These are phyloP conservation scores for Syndactyla subalaris DNA, from an alignment of 2,797 vertebrate species.

Conservation along the genomic window DNA sequence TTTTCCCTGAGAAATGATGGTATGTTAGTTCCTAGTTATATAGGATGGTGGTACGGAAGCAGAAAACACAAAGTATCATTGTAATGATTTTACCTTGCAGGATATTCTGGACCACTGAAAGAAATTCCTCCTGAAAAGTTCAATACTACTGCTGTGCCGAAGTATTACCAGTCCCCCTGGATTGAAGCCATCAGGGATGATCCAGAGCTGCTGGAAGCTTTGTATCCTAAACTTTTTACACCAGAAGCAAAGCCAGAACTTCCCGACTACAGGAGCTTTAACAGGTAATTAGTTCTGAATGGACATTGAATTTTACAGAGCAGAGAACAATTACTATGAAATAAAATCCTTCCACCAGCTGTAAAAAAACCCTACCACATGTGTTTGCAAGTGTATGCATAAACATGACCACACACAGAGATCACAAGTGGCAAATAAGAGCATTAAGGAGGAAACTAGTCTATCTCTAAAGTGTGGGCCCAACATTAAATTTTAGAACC, in stretches of 20 bases:
- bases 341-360: not conserved
- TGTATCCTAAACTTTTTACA: slow-evolving; percentile 79
- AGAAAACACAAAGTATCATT: not conserved
- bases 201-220: slow-evolving; percentile 83
- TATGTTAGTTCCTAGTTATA: not conserved
- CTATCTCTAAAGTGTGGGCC: not conserved
- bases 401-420: not conserved
- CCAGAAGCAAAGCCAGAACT: slow-evolving; percentile 81
- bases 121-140: slow-evolving; percentile 93
- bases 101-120: slow-evolving; percentile 91
- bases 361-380: not conserved
- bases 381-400: not conserved
- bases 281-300: slow-evolving; percentile 88
- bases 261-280: slow-evolving; percentile 94
- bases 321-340: not conserved
- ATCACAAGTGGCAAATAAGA: not conserved
- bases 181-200: slow-evolving; percentile 88
- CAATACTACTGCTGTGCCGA: slow-evolving; percentile 91
- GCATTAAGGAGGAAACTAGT: not conserved
- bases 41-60: not conserved
- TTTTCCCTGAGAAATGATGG: not conserved
- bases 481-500: not conserved
- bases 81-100: slow-evolving; percentile 68
- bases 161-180: slow-evolving; percentile 95
- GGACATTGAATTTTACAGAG: not conserved